Conservation (phyloP, 2,113 vertebrate species). For the Scatophagus argus region DNA sequence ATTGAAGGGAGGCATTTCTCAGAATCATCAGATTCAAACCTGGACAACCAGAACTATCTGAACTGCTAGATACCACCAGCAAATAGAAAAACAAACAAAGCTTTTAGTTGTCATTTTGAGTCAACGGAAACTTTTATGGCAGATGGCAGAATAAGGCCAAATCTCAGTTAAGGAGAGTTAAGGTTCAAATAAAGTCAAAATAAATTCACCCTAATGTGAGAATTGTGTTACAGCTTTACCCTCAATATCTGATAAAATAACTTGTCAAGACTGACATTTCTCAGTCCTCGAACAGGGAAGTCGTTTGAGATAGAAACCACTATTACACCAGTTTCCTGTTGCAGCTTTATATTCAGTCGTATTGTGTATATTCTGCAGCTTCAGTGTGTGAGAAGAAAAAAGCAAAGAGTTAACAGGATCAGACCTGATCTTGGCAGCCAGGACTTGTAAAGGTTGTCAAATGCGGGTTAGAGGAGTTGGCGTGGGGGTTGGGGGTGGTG, state of each 20-base stretch:
- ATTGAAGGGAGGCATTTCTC: not conserved
- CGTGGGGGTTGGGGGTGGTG: not conserved
- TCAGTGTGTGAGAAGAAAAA: conserved; percentile 18
- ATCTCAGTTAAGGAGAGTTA: not conserved
- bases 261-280: not conserved
- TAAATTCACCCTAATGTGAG: not conserved
- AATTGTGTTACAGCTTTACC: not conserved
- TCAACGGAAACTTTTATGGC: not conserved
- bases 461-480: conserved; percentile 27
- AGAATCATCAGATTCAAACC: not conserved
- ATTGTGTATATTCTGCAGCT: conserved; percentile 3
- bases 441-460: conserved; percentile 51
- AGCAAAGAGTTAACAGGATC: conserved; percentile 52
- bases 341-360: conserved; percentile 30
- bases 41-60: not conserved
- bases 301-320: conserved; percentile 5
- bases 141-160: not conserved
- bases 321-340: conserved; percentile 63
- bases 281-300: conserved; percentile 33
- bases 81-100: not conserved
- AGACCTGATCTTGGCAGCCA: conserved; percentile 55
- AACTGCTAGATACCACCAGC: not conserved
- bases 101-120: not conserved
- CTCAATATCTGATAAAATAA: conserved; percentile 4
- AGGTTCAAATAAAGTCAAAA: not conserved